phyloP scores from a whole-genome alignment of 1,140 invertebrate species.

The Periplaneta americana region DNA sequence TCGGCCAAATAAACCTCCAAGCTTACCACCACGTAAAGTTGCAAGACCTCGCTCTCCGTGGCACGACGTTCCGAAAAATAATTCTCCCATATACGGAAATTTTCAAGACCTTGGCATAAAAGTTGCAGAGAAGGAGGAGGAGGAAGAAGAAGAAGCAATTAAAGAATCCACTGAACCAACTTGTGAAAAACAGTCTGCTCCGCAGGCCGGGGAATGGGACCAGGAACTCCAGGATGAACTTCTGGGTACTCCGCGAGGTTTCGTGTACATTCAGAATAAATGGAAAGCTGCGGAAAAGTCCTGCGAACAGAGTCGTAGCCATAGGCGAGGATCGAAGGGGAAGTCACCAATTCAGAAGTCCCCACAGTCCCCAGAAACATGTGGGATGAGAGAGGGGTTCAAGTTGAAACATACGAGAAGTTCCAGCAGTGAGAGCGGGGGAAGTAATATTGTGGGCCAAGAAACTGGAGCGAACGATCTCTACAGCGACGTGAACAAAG shows the following conservation, averaged over 20 bases:
- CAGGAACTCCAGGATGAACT: neutral
- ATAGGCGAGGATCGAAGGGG: neutral
- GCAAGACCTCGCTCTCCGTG: constrained; percentile 14
- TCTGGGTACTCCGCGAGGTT: neutral
- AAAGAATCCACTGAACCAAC: neutral
- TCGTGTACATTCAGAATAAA: neutral
- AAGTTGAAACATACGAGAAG: neutral
- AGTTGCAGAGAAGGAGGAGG: neutral
- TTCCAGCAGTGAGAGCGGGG: neutral
- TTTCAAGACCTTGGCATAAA: neutral
- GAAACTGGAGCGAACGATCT: neutral
- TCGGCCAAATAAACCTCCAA: neutral
- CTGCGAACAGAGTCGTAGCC: neutral
- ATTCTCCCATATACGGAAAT: constrained; percentile 18
- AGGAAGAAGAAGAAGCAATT: neutral
- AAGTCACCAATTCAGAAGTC: neutral
- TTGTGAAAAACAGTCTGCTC: neutral
- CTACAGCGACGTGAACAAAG: neutral
- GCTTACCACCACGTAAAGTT: neutral
- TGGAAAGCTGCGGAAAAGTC: constrained; percentile 5
- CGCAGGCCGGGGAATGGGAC: neutral
- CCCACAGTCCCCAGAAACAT: neutral
- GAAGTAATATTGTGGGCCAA: neutral
- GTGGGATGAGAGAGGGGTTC: neutral
- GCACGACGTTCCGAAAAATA: constrained; percentile 25